Base-by-base conservation (phyloP, 2,888 invertebrate species). In the Orchesellides sinensis region DNA sequence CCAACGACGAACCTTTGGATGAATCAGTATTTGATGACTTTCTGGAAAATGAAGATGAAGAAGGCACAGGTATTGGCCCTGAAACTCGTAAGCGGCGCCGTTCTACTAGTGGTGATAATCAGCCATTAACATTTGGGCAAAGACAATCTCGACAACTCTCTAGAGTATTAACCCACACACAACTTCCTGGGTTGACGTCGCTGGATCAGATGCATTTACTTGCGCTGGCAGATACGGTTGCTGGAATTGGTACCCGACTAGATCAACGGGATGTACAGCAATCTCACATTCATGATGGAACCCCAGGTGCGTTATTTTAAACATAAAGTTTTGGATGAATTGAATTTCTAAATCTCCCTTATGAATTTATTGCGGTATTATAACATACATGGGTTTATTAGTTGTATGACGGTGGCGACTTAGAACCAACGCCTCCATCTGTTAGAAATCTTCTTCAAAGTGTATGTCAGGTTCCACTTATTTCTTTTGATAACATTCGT, bases 161-260 rank as follows among this genome's bases (percentile, higher is more conserved):
- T 0, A 93, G 96, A 1, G 92, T 99, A 8, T 91, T 99, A 47
- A 99, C 99, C 0, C 98, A 99, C 90, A 96, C 96, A 0, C 97
- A 97, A 90, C 91, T 98, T 35, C 98, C 98, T 0, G 99, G 98
- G 0, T 91, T 98, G 47, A 97, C 97, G 2, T 98, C 98, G 87
- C 92, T 99, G 72, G 99, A 99, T 91, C 99, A 99, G 91, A 99
- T 99, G 99, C 99, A 99, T 91, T 92, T 99, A 83, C 91, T 99
- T n/a, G 99, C 99, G 0, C 90, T 99, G 83, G 99, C 99, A 12
- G 99, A 99, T 89, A 99, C 99, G 0, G 98, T 99, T 0, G 96
- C 97, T 0, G 97, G 96, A 74, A 85, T 89, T 86, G 83, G 89
- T 83, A 85, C 87, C 0, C 70, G 86, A 29, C 66, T 87, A 14